Evolutionary conservation across 2,888 invertebrate species (phyloP).

Genomic region (Platynereis dumerilii): DNA sequence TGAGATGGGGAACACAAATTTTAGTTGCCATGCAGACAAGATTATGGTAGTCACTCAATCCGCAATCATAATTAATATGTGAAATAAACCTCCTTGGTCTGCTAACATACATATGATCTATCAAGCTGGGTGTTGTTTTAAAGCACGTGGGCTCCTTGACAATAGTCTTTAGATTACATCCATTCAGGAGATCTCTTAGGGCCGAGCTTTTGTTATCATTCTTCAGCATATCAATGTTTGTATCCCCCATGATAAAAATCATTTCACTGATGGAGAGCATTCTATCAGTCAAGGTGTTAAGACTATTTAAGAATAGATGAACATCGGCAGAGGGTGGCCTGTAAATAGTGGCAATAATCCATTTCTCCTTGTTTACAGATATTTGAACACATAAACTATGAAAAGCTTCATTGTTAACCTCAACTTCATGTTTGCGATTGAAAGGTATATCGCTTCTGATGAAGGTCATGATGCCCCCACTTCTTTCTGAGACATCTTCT

Average conservation of each 20-base stretch:
- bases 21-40: neutral
- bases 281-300: neutral
- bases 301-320: neutral
- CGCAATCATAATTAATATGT: neutral
- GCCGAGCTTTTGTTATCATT: neutral
- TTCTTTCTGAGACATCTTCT: neutral
- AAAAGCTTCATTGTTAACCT: neutral
- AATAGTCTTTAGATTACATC: neutral
- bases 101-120: too few relatives aligned
- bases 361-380: neutral
- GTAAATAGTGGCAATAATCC: neutral
- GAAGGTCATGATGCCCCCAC: neutral
- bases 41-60: neutral
- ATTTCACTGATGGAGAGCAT: neutral
- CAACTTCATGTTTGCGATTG: neutral
- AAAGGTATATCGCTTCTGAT: neutral
- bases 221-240: neutral
- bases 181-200: neutral
- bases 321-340: neutral
- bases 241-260: neutral
- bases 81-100: neutral
- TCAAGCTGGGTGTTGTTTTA: neutral
- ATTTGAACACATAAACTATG: neutral
- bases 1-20: neutral
- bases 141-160: neutral